Base-by-base conservation (phyloP, 1,140 invertebrate genomes). In the Periplaneta americana region DNA sequence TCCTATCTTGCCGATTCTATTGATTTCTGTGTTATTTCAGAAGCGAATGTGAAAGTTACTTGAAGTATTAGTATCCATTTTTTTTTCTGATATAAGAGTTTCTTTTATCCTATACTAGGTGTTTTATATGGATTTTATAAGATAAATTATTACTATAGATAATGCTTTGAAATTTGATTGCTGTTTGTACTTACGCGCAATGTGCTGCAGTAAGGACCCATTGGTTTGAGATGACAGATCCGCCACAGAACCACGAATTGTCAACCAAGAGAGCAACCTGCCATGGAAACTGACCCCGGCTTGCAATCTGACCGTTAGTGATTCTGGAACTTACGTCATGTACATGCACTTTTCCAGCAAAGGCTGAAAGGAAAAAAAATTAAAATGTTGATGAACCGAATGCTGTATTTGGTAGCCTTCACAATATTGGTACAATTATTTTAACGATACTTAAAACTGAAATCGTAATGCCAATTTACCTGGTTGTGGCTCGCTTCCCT, bases 261-360 rank as follows among this genome's bases (percentile, higher is more conserved):
- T 83, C 80, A 15, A 79, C 35, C 17, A 66, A n/a, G 31, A 84
- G 22, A 74, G 34, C 82, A 0, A 48, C 82, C 80, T 83, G 83
- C 78, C 79, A 82, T 22, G 82, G 82, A 32, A 81, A 83, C 74
- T 84, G 81, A 13, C 77, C 79, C 11, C 34, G 33, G 17, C 39
- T 28, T 15, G 82, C 82, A 15, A 33, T 18, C 13, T 31, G 17
- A 17, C 83, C 83, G 32, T 77, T 77, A 17, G 78, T 78, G 33
- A 83, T 83, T n/a, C 82, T 34, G 5, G 34, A 6, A 17, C 34
- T 32, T 22, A 6, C 6, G 6, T 77, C 37, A 39, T 11, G 37
- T 6, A 9, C 91, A 92, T 2, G 88, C 89, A 39, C 37, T 39
- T 39, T 39, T 39, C 37, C 37, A 39, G 37, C 37, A 39, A 6